These are phyloP conservation scores for Ammodytes marinus DNA, from an alignment of 2,113 vertebrate genomes.

Conservation along the genomic window DNA sequence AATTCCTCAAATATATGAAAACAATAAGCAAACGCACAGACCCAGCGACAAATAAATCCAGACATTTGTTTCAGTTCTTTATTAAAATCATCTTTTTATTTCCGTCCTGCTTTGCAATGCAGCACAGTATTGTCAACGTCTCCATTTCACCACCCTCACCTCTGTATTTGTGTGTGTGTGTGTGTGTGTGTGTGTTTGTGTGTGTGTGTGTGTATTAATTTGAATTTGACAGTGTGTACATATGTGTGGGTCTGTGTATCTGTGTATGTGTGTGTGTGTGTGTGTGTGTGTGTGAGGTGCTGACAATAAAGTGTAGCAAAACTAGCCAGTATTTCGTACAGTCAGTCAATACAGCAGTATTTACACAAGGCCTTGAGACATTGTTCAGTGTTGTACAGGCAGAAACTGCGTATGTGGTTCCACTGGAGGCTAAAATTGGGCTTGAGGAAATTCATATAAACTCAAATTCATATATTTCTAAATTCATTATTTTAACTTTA, in stretches of 20 bases:
- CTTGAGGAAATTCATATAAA: slow-evolving; percentile 9
- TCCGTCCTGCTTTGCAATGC: slow-evolving; percentile 79
- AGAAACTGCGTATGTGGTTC: slow-evolving; percentile 56
- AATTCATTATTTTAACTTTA: not conserved
- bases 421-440: slow-evolving; percentile 60
- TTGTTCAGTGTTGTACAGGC: slow-evolving; percentile 63
- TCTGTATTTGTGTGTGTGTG: slow-evolving; percentile 20
- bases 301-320: slow-evolving; percentile 70
- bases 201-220: slow-evolving; percentile 1
- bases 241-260: slow-evolving; percentile 11
- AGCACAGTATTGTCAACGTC: slow-evolving; percentile 80
- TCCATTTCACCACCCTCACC: slow-evolving; percentile 36
- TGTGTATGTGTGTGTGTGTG: not conserved
- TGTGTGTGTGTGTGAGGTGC: slow-evolving; percentile 41
- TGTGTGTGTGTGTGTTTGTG: slow-evolving; percentile 2
- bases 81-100: slow-evolving; percentile 85
- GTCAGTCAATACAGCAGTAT: slow-evolving; percentile 71
- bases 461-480: slow-evolving; percentile 2
- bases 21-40: not conserved
- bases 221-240: not conserved
- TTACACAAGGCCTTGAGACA: slow-evolving; percentile 75
- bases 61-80: slow-evolving; percentile 69
- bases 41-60: slow-evolving; percentile 13
- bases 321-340: slow-evolving; percentile 53
- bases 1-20: not conserved